Percentiles rank a stretch among this genome's conserved stretches.
Evolutionary conservation across 2,113 vertebrate species (phyloP).

Genomic region (Polypterus bichir): DNA sequence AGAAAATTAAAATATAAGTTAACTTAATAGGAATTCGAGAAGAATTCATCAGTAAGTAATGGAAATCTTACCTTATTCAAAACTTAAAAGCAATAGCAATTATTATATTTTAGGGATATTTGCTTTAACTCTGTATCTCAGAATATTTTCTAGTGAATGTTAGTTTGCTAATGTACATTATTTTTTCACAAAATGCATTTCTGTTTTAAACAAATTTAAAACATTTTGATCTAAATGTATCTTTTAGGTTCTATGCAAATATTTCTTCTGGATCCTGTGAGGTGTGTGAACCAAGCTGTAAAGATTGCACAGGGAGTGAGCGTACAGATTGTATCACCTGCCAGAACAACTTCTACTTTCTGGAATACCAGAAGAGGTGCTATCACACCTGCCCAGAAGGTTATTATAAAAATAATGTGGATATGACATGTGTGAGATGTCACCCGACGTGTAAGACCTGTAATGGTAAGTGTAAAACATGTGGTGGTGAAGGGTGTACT

Average conservation of each 20-base stretch:
- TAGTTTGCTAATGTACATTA: too few relatives aligned
- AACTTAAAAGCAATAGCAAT: not conserved
- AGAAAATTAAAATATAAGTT: too few relatives aligned
- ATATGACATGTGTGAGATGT: conserved; percentile 57
- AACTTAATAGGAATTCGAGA: too few relatives aligned
- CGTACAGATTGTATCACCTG: conserved; percentile 64
- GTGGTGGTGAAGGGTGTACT: not conserved
- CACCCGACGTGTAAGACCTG: conserved; percentile 71
- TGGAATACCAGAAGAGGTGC: conserved; percentile 49
- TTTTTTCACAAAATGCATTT: too few relatives aligned
- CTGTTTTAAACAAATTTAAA: too few relatives aligned
- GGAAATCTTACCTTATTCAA: not conserved
- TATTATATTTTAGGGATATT: not conserved
- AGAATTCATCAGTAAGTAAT: not conserved
- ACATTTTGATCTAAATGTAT: not conserved
- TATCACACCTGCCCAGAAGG: conserved; percentile 56
- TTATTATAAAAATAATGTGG: conserved; percentile 39
- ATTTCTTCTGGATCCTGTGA: conserved; percentile 43
- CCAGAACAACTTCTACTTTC: conserved; percentile 47
- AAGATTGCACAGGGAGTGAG: conserved; percentile 45
- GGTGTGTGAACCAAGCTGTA: conserved; percentile 65
- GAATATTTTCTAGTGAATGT: too few relatives aligned
- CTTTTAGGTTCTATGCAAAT: conserved; percentile 64
- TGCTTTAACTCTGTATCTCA: not conserved
- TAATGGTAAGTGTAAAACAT: conserved; percentile 40